Percentiles rank a stretch among this genome's conserved stretches.
Evolutionary conservation across 2,888 invertebrate species (phyloP).

Genomic region (Lepidocyrtinus sp.): DNA sequence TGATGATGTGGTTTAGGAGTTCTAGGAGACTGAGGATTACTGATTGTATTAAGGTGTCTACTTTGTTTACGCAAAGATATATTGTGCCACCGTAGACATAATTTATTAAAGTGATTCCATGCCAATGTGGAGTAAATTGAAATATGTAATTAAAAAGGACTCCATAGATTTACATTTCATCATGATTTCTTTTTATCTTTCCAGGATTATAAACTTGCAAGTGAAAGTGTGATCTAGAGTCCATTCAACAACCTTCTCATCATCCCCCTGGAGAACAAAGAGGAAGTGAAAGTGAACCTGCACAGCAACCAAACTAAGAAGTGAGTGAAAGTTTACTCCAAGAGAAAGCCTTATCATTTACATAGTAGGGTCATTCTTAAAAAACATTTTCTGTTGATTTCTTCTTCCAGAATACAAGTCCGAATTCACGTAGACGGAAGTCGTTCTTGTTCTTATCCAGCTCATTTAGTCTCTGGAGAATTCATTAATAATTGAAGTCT

Average conservation of each 20-base stretch:
- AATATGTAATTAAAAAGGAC: not conserved
- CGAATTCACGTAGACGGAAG: no score
- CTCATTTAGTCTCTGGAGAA: conserved; percentile 55
- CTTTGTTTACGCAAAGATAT: no score
- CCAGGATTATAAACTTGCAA: not conserved
- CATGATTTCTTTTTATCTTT: not conserved
- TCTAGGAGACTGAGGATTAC: not conserved
- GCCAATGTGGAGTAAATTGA: not conserved
- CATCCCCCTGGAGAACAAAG: not conserved
- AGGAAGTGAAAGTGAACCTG: no score
- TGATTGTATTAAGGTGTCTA: not conserved
- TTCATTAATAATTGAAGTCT: conserved; percentile 48
- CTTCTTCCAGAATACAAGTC: not conserved
- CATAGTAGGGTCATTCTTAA: not conserved
- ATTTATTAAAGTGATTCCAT: not conserved
- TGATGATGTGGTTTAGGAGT: not conserved
- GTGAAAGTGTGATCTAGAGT: not conserved
- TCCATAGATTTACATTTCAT: not conserved
- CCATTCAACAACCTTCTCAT: not conserved
- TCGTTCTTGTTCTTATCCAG: no score
- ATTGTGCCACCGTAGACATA: no score
- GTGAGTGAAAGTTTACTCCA: not conserved
- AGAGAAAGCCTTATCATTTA: not conserved
- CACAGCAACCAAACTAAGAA: no score
- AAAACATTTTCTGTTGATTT: not conserved